Conservation (phyloP, 1,140 invertebrate genomes). For the Cotesia chilonis region DNA sequence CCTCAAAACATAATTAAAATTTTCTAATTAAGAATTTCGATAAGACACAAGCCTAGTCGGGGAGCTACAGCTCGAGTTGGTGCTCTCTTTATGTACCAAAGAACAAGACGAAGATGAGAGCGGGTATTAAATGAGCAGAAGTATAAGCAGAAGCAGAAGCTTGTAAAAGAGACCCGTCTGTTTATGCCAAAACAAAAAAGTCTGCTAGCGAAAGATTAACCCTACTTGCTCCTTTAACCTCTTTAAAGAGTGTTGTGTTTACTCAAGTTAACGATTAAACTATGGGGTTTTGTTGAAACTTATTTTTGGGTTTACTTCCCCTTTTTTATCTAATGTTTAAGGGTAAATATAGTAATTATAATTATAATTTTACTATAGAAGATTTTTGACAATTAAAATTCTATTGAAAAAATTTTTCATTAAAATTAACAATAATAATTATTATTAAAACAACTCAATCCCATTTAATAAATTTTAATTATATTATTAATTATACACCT, state of each 20-base stretch:
- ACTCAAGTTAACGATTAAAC: slow-evolving; percentile 38
- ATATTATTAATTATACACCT: too few relatives aligned
- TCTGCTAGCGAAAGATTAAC: slow-evolving; percentile 20
- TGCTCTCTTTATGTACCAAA: slow-evolving; percentile 37
- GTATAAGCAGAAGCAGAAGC: too few relatives aligned
- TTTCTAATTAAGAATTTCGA: slow-evolving; percentile 67
- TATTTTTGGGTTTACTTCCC: neutral
- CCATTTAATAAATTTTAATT: too few relatives aligned
- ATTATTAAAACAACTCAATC: too few relatives aligned
- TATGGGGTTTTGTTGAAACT: neutral
- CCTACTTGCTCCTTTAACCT: neutral
- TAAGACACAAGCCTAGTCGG: slow-evolving; percentile 48
- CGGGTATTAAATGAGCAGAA: too few relatives aligned
- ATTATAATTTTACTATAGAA: too few relatives aligned
- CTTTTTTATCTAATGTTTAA: too few relatives aligned
- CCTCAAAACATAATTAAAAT: slow-evolving; percentile 67
- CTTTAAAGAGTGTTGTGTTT: slow-evolving; percentile 30
- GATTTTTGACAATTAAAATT: too few relatives aligned
- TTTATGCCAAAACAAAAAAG: slow-evolving; percentile 14
- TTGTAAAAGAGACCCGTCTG: slow-evolving; percentile 12
- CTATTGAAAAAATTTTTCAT: too few relatives aligned
- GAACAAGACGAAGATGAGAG: neutral
- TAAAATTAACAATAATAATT: too few relatives aligned
- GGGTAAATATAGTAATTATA: too few relatives aligned
- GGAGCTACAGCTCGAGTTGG: neutral